Evolutionary conservation across 1,140 invertebrate species (phyloP).

Genomic region (Hirudo medicinalis): DNA sequence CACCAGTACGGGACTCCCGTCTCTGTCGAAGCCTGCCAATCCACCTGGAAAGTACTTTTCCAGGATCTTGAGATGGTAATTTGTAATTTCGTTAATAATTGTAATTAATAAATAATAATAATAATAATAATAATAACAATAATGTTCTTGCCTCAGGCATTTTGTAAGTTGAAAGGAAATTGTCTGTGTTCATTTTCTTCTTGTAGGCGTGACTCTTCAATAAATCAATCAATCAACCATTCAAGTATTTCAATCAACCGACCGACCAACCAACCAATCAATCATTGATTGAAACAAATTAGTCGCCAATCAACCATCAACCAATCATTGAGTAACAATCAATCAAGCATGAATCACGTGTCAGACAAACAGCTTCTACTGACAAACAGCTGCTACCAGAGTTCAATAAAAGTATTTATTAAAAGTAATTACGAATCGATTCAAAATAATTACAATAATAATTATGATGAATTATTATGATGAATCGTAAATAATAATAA

Average conservation of each 20-base stretch:
- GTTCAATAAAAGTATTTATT: no score
- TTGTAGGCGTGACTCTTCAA: slow-evolving; percentile 58
- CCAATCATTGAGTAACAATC: no score
- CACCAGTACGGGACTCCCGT: slow-evolving; percentile 55
- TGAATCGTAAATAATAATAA: no score
- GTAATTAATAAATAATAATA: background rate
- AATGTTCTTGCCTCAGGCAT: slow-evolving; percentile 47
- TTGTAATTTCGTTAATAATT: slow-evolving; percentile 7
- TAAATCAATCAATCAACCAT: no score
- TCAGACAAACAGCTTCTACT: no score
- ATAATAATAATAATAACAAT: background rate
- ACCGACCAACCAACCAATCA: no score
- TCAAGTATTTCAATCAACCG: no score
- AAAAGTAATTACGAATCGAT: background rate
- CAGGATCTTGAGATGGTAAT: slow-evolving; percentile 37
- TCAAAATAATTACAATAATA: background rate
- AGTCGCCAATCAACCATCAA: no score
- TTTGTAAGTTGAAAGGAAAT: slow-evolving; percentile 51
- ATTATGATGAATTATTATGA: background rate
- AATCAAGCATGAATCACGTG: no score
- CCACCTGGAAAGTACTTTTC: slow-evolving; percentile 62
- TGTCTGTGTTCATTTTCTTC: slow-evolving; percentile 61
- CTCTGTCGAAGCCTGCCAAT: slow-evolving; percentile 62
- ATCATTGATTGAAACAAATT: no score
- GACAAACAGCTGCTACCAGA: no score